Evolutionary conservation across 2,797 vertebrate genomes (phyloP).

Genomic region (Sciurus vulgaris): DNA sequence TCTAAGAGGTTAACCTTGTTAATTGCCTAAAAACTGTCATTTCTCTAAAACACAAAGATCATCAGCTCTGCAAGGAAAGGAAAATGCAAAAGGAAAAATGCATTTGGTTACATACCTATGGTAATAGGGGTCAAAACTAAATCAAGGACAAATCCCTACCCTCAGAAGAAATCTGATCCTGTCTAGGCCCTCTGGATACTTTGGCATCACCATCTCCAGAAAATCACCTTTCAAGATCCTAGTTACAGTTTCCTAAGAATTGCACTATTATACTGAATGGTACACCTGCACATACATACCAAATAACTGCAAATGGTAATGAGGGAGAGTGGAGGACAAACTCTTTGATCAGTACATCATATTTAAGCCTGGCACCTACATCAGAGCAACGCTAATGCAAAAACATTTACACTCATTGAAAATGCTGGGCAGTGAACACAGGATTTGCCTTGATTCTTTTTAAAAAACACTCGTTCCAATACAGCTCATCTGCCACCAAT

Average conservation of each 20-base stretch:
- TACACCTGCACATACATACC: conserved; percentile 67
- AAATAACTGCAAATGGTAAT: conserved; percentile 56
- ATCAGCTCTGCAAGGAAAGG: conserved; percentile 79
- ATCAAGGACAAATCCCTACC: too few relatives aligned
- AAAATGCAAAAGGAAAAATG: neutral
- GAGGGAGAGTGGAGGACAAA: neutral
- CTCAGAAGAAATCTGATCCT: too few relatives aligned
- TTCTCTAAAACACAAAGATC: conserved; percentile 71
- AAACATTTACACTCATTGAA: neutral
- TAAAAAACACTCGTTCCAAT: neutral
- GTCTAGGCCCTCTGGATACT: too few relatives aligned
- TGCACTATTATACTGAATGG: conserved; percentile 60
- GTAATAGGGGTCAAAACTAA: conserved; percentile 79
- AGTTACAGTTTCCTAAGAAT: conserved; percentile 74
- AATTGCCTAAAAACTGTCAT: conserved; percentile 70
- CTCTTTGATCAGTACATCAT: neutral
- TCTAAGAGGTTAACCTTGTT: conserved; percentile 73
- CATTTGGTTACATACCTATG: conserved; percentile 84
- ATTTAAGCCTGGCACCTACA: conserved; percentile 34
- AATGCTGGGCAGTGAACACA: too few relatives aligned
- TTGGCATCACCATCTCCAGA: neutral
- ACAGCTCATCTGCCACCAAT: conserved; percentile 57
- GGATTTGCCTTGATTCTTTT: too few relatives aligned
- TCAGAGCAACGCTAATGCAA: neutral
- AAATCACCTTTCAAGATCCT: conserved; percentile 68